Evolutionary conservation across 2,113 vertebrate genomes (phyloP).

Genomic region (Otus sunia): DNA sequence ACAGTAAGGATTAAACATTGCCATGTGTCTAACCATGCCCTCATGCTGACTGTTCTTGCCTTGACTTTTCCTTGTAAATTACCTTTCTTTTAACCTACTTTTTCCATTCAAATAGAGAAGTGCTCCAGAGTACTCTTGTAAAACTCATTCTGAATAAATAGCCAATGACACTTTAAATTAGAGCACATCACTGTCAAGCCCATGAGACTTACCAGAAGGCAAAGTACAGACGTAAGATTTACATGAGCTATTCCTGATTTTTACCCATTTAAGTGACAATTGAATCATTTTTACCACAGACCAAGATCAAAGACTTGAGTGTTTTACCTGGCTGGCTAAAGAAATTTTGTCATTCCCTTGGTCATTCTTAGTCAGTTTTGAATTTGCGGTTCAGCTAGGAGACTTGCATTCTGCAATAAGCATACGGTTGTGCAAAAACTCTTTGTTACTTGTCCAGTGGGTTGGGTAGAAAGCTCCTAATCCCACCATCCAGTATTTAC

Average conservation of each 20-base stretch:
- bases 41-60: background rate
- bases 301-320: background rate
- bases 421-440: background rate
- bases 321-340: background rate
- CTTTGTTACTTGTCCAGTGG: background rate
- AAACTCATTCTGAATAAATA: slow-evolving; percentile 9
- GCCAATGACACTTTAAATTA: background rate
- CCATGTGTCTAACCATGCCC: background rate
- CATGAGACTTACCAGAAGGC: background rate
- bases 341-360: background rate
- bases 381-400: background rate
- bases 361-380: background rate
- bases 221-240: background rate
- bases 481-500: background rate
- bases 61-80: background rate
- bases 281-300: background rate
- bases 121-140: background rate
- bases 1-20: background rate
- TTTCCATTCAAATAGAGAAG: background rate
- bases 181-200: background rate
- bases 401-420: background rate
- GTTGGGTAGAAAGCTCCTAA: background rate
- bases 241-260: background rate
- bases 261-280: background rate
- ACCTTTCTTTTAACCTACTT: background rate